Evolutionary conservation across 2,888 invertebrate species (phyloP).

Genomic region (Achlya flavicornis): DNA sequence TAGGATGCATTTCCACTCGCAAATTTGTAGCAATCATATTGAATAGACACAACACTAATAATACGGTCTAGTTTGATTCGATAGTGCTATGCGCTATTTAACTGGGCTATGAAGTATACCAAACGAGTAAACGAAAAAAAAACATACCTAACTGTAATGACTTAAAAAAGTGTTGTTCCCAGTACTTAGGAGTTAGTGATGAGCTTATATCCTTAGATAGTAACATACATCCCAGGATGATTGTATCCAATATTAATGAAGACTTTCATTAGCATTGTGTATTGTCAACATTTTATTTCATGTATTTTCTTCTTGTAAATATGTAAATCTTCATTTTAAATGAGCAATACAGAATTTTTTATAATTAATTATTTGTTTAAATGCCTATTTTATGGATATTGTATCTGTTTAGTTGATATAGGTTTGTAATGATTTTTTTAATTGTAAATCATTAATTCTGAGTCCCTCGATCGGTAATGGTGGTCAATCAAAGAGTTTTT

Average conservation of each 20-base stretch:
- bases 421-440: not conserved
- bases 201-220: constrained; percentile 46
- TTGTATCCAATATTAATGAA: constrained; percentile 41
- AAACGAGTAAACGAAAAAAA: not conserved
- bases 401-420: constrained; percentile 16
- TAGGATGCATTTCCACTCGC: no score
- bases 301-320: constrained; percentile 62
- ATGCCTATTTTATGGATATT: constrained; percentile 24
- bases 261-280: constrained; percentile 31
- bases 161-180: not conserved
- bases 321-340: constrained; percentile 67
- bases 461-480: not conserved
- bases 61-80: no score
- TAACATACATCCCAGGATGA: constrained; percentile 41
- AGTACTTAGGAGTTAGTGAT: constrained; percentile 39
- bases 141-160: not conserved
- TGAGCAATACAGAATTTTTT: constrained; percentile 39
- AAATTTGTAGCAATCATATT: no score
- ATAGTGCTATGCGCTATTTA: not conserved
- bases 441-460: not conserved
- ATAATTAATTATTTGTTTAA: constrained; percentile 10
- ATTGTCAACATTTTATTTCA: constrained; percentile 48
- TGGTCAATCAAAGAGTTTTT: constrained; percentile 16
- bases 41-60: no score
- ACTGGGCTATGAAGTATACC: not conserved